Conservation (phyloP, 2,888 invertebrate species). For the Phania funesta region DNA sequence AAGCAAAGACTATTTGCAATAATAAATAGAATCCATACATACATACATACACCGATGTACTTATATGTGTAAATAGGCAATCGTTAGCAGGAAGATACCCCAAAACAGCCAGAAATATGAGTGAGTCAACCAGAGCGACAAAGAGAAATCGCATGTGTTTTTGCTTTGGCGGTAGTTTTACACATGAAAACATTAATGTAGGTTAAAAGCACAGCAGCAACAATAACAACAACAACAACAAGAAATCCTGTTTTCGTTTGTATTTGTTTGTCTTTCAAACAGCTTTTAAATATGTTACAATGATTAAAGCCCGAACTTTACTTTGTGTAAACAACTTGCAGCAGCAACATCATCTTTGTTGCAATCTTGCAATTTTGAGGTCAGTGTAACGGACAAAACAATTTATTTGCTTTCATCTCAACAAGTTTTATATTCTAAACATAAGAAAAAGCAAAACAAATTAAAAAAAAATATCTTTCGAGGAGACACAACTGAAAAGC, state of each 20-base stretch:
- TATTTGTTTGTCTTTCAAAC: not conserved
- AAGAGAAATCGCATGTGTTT: conserved; percentile 4
- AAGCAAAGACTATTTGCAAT: not conserved
- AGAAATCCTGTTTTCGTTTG: conserved; percentile 60
- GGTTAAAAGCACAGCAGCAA: conserved; percentile 36
- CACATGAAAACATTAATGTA: conserved; percentile 25
- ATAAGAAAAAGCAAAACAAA: conserved; percentile 5
- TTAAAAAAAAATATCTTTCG: not conserved
- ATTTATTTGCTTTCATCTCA: conserved; percentile 62
- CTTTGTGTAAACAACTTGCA: conserved; percentile 21
- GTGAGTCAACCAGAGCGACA: not conserved
- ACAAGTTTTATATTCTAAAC: conserved; percentile 35
- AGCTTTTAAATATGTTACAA: conserved; percentile 18
- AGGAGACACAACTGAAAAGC: conserved; percentile 43
- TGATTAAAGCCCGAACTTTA: conserved; percentile 34
- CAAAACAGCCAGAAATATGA: not conserved
- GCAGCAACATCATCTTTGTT: not conserved
- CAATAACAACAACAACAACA: not conserved
- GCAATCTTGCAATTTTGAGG: conserved; percentile 52
- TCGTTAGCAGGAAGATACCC: no score
- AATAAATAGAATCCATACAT: not conserved
- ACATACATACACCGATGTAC: not conserved
- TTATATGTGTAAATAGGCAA: no score
- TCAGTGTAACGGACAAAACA: conserved; percentile 65
- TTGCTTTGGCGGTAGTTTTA: conserved; percentile 15